phyloP scores from a whole-genome alignment of 2,888 invertebrate species.

The Mantis religiosa region DNA sequence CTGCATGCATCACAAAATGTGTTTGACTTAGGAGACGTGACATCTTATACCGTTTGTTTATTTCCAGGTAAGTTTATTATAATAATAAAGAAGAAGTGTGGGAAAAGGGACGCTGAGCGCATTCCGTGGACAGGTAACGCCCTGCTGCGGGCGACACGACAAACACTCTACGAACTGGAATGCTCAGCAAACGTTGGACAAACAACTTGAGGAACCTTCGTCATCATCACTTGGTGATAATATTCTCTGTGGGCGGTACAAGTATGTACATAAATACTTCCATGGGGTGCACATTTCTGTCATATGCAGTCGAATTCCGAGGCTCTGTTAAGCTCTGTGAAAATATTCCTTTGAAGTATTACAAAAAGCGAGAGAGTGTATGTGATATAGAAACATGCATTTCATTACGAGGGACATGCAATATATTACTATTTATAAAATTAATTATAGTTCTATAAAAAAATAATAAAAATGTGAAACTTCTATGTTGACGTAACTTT shows the following conservation, averaged over 20 bases:
- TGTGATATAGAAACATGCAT: accelerated
- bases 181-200: background rate
- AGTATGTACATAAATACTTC: background rate
- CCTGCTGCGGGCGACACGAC: background rate
- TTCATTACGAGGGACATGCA: too few relatives aligned
- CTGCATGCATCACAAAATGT: background rate
- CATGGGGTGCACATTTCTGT: background rate
- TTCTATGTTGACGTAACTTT: too few relatives aligned
- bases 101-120: background rate
- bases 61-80: background rate
- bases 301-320: background rate
- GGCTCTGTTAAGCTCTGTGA: background rate
- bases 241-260: background rate
- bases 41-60: background rate
- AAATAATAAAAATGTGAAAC: too few relatives aligned
- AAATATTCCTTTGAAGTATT: background rate
- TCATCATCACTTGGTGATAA: background rate
- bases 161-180: background rate
- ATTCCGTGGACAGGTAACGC: background rate
- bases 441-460: too few relatives aligned
- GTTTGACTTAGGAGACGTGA: background rate
- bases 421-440: too few relatives aligned
- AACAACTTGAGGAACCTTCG: background rate
- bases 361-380: too few relatives aligned
- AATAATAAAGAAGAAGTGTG: background rate